These are phyloP conservation scores for Drosophila yooni DNA, from an alignment of 2,888 invertebrate genomes.

Conservation along the genomic window DNA sequence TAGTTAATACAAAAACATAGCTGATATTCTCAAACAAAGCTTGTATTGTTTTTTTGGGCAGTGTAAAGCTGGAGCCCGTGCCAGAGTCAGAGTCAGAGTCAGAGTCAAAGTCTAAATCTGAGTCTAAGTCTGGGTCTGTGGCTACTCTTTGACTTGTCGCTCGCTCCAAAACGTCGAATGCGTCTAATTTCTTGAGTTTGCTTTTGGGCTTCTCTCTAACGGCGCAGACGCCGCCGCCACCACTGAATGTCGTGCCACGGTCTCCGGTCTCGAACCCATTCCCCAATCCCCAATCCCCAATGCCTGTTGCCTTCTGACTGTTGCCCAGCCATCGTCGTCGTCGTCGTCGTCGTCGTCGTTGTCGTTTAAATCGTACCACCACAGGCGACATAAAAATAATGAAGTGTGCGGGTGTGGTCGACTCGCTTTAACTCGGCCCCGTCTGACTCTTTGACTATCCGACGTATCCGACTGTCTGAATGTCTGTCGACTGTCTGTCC, in stretches of 20 bases:
- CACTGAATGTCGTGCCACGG: conserved; percentile 72
- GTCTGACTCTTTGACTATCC: conserved; percentile 16
- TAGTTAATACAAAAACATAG: background rate
- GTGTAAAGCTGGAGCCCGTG: conserved; percentile 4
- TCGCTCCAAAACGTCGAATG: conserved; percentile 77
- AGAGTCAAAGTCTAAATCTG: conserved; percentile 36
- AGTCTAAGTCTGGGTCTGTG: conserved; percentile 20
- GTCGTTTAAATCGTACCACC: conserved; percentile 82
- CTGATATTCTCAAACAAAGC: background rate
- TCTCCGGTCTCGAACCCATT: conserved; percentile 10
- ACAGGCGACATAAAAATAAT: conserved; percentile 85
- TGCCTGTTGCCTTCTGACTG: conserved; percentile 24
- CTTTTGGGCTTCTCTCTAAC: conserved; percentile 52
- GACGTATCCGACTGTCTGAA: conserved; percentile 17
- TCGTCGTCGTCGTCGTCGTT: conserved; percentile 47
- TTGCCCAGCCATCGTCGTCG: conserved; percentile 24
- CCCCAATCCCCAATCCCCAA: background rate
- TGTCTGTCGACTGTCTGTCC: conserved; percentile 9
- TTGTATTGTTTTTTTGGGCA: background rate
- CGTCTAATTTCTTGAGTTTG: conserved; percentile 75
- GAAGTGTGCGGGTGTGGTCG: conserved; percentile 86
- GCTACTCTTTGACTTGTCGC: conserved; percentile 78
- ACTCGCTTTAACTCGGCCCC: conserved; percentile 58
- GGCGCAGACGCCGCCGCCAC: conserved; percentile 42
- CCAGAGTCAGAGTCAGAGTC: background rate